A percentile compares a stretch with the other conserved stretches of the same genome.
phyloP scores from a whole-genome alignment of 2,797 vertebrate species.

The Sebastes cheni region DNA sequence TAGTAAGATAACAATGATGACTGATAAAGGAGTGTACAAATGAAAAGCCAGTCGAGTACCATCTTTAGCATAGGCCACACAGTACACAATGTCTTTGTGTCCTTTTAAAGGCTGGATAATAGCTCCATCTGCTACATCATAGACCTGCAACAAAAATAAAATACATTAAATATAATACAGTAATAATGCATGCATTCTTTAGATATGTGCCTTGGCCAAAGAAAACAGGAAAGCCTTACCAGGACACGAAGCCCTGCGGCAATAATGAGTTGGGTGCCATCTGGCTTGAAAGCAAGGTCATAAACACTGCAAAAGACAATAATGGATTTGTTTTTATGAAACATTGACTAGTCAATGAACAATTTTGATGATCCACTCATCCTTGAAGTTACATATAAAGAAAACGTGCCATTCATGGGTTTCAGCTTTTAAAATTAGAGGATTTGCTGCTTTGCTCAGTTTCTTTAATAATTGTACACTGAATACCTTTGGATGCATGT shows the following conservation, averaged over 20 bases:
- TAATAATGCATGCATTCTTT: background rate
- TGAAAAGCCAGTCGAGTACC: slow-evolving; percentile 77
- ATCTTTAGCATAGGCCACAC: slow-evolving; percentile 97
- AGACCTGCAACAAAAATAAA: slow-evolving; percentile 84
- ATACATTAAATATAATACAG: background rate
- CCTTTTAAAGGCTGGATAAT: slow-evolving; percentile 95
- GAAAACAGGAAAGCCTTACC: slow-evolving; percentile 78
- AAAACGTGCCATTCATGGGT: background rate
- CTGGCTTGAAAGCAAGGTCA: slow-evolving; percentile 96
- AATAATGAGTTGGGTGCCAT: slow-evolving; percentile 94
- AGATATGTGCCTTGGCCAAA: background rate
- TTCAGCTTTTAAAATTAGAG: background rate
- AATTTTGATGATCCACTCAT: background rate
- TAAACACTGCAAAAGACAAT: slow-evolving; percentile 85
- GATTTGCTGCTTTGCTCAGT: background rate
- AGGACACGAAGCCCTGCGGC: slow-evolving; percentile 94
- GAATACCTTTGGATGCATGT: background rate
- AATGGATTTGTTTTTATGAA: background rate
- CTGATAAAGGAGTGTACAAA: background rate
- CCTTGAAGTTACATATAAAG: background rate
- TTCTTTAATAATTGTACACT: background rate
- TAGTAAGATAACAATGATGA: background rate
- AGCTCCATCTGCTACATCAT: slow-evolving; percentile 93
- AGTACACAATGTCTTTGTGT: slow-evolving; percentile 97
- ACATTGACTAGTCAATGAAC: background rate